Evolutionary conservation across 2,888 invertebrate species (phyloP).

Genomic region (Anaspis maculata): DNA sequence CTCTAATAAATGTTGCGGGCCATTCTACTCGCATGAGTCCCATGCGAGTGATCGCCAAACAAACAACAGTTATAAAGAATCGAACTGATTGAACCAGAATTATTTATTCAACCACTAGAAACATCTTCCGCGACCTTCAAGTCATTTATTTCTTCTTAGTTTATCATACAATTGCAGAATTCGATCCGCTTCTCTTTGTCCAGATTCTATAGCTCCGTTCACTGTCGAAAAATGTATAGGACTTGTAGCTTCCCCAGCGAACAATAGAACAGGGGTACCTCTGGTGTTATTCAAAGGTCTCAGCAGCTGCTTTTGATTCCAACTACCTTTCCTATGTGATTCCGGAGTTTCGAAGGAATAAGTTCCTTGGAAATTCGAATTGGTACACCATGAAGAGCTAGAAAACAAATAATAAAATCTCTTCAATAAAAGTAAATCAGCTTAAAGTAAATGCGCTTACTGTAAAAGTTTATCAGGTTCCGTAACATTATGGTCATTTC

Average conservation of each 20-base stretch:
- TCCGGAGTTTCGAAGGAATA: conserved; percentile 21
- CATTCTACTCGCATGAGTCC: too few relatives aligned
- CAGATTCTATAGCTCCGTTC: conserved; percentile 9
- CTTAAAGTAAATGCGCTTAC: background rate
- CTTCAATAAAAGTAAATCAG: background rate
- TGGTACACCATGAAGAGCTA: conserved; percentile 17
- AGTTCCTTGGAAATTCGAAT: conserved; percentile 23
- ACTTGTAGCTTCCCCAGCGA: conserved; percentile 11
- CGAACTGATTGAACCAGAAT: too few relatives aligned
- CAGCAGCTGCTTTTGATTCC: conserved; percentile 1
- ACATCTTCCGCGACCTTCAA: too few relatives aligned
- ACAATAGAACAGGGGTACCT: conserved; percentile 2
- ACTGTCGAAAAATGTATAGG: conserved; percentile 10
- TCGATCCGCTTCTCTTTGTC: conserved; percentile 8
- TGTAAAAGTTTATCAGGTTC: background rate
- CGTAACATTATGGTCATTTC: conserved; percentile 41
- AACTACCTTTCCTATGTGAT: conserved; percentile 4
- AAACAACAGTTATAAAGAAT: too few relatives aligned
- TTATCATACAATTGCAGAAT: too few relatives aligned
- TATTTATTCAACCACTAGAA: too few relatives aligned
- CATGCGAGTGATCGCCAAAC: too few relatives aligned
- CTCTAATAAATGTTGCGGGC: too few relatives aligned
- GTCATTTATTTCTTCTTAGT: too few relatives aligned
- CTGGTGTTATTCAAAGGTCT: conserved; percentile 4
- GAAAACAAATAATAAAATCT: background rate